Conservation (phyloP, 2,888 invertebrate species). For the Parascotia fuliginaria region DNA sequence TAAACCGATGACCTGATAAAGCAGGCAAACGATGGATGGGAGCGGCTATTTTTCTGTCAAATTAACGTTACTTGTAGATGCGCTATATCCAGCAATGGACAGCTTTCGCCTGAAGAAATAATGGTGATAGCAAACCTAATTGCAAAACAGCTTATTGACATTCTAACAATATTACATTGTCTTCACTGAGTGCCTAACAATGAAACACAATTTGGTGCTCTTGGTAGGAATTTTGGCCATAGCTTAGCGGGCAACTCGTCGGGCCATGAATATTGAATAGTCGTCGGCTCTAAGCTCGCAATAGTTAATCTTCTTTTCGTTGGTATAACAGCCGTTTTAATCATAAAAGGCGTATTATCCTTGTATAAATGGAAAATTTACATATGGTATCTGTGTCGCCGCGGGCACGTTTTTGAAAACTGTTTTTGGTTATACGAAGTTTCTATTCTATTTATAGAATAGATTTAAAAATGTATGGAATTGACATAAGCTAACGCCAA, state of each 20-base stretch:
- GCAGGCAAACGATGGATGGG: no score
- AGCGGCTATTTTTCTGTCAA: no score
- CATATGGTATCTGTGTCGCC: conserved; percentile 7
- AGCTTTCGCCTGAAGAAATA: no score
- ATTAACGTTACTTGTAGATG: no score
- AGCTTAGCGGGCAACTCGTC: conserved; percentile 57
- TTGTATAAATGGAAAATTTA: conserved; percentile 16
- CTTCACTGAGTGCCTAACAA: conserved; percentile 6
- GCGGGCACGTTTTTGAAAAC: conserved; percentile 4
- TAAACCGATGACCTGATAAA: no score
- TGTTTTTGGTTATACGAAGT: neutral
- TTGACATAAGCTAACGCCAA: no score
- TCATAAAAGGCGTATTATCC: conserved; percentile 48
- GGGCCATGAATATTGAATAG: conserved; percentile 48
- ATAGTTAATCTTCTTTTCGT: conserved; percentile 62
- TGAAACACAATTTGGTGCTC: conserved; percentile 42
- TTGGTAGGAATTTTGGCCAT: conserved; percentile 38
- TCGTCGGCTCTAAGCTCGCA: conserved; percentile 51
- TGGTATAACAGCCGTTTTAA: conserved; percentile 53
- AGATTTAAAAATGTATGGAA: no score
- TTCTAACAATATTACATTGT: neutral
- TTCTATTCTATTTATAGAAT: no score
- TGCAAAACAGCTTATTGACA: neutral
- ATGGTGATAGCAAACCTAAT: neutral
- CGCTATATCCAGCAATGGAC: no score